Evolutionary conservation across 1,140 invertebrate species (phyloP).

Genomic region (Bombus haemorrhoidalis): DNA sequence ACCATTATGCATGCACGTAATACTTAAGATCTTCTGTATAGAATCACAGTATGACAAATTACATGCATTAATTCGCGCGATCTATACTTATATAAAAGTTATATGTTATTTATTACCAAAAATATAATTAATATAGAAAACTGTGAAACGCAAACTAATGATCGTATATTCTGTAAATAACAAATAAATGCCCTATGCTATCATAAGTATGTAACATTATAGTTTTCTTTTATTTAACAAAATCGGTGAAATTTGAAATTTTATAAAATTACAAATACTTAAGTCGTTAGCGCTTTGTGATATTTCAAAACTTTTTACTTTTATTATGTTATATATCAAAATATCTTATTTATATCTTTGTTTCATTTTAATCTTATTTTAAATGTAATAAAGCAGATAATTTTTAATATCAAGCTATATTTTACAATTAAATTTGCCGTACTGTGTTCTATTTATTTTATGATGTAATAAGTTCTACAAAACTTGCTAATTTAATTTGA

Average conservation of each 20-base stretch:
- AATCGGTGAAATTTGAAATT: background rate
- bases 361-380: background rate
- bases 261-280: background rate
- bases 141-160: conserved; percentile 3
- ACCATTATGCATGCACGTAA: conserved; percentile 11
- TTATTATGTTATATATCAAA: background rate
- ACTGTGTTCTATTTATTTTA: background rate
- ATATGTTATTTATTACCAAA: conserved; percentile 43
- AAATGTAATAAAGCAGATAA: background rate
- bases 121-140: conserved; percentile 29
- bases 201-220: background rate
- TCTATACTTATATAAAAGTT: conserved; percentile 15
- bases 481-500: background rate
- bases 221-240: background rate
- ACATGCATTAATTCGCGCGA: conserved; percentile 13
- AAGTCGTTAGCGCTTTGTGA: background rate
- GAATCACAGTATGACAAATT: conserved; percentile 3
- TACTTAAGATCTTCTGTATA: conserved; percentile 33
- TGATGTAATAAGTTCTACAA: too few relatives aligned
- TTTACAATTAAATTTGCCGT: background rate
- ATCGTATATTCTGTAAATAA: conserved; percentile 23
- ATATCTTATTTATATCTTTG: background rate
- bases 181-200: conserved; percentile 10
- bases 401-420: background rate
- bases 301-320: background rate